Conservation (phyloP, 2,113 vertebrate species). For the Dryoscopus gambensis region DNA sequence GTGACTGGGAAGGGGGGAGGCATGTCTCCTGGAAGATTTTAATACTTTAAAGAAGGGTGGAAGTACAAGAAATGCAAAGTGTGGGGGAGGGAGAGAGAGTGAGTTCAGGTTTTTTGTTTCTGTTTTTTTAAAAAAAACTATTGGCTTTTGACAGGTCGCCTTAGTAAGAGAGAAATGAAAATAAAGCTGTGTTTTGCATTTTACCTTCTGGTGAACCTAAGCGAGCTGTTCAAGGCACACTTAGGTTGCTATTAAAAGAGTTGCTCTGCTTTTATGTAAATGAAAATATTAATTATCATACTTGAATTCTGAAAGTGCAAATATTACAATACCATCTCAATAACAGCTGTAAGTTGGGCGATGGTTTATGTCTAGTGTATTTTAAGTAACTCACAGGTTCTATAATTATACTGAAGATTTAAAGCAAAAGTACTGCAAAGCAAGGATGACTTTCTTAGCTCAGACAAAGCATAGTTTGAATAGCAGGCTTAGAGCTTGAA, state of each 20-base stretch:
- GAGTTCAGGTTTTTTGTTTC: not conserved
- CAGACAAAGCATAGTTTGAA: not conserved
- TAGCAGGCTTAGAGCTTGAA: not conserved
- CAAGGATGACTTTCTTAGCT: not conserved
- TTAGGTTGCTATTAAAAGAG: not conserved
- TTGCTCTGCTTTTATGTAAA: not conserved
- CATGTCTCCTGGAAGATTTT: not conserved
- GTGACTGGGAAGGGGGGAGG: not conserved
- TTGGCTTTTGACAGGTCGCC: not conserved
- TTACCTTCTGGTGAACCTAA: not conserved
- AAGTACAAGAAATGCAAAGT: not conserved
- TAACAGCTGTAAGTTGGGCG: not conserved
- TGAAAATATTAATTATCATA: not conserved
- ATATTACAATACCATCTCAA: not conserved
- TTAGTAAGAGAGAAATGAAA: not conserved
- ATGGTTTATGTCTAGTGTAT: not conserved
- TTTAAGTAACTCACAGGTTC: not conserved
- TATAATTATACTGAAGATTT: not conserved
- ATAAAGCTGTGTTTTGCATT: not conserved
- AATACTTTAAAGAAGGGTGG: not conserved
- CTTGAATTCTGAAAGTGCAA: not conserved
- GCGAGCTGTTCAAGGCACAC: not conserved
- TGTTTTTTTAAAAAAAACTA: not conserved
- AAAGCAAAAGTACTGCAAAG: not conserved
- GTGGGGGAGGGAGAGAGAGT: not conserved